These are phyloP conservation scores for Ictalurus furcatus DNA, from an alignment of 2,113 vertebrate genomes.

Conservation along the genomic window DNA sequence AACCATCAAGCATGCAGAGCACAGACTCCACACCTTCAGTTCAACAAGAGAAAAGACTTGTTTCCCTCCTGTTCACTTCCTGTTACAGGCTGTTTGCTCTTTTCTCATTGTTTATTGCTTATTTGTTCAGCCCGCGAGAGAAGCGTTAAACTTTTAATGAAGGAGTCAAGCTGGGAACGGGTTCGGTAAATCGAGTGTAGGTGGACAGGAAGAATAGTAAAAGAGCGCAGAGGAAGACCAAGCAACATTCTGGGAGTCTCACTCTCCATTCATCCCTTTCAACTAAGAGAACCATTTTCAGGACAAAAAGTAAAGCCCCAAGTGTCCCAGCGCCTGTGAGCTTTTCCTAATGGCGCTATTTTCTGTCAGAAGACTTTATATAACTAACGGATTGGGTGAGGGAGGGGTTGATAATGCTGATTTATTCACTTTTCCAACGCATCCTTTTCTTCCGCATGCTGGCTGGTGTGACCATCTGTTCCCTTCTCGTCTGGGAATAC, in stretches of 20 bases:
- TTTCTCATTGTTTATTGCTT: slow-evolving; percentile 17
- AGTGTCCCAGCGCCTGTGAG: slow-evolving; percentile 58
- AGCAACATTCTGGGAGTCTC: slow-evolving; percentile 51
- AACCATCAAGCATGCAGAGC: slow-evolving; percentile 67
- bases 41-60: slow-evolving; percentile 70
- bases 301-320: slow-evolving; percentile 61
- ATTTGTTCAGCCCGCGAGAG: slow-evolving; percentile 48
- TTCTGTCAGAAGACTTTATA: slow-evolving; percentile 58
- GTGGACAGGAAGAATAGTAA: slow-evolving; percentile 39
- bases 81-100: slow-evolving; percentile 39
- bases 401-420: slow-evolving; percentile 47
- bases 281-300: slow-evolving; percentile 58
- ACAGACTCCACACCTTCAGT: slow-evolving; percentile 64
- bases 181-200: not conserved
- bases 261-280: slow-evolving; percentile 52
- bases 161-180: not conserved
- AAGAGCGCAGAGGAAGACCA: slow-evolving; percentile 35
- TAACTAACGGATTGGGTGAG: slow-evolving; percentile 48
- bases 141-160: slow-evolving; percentile 66
- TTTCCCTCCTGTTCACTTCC: slow-evolving; percentile 57
- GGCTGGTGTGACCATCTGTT: slow-evolving; percentile 66
- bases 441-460: slow-evolving; percentile 55
- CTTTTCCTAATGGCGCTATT: slow-evolving; percentile 62
- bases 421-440: slow-evolving; percentile 53
- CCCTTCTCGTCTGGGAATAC: slow-evolving; percentile 67